Evolutionary conservation across 1,140 invertebrate genomes (phyloP), one percentile per base, ranked within the genome.

Genomic region (Bombus waltoni): DNA sequence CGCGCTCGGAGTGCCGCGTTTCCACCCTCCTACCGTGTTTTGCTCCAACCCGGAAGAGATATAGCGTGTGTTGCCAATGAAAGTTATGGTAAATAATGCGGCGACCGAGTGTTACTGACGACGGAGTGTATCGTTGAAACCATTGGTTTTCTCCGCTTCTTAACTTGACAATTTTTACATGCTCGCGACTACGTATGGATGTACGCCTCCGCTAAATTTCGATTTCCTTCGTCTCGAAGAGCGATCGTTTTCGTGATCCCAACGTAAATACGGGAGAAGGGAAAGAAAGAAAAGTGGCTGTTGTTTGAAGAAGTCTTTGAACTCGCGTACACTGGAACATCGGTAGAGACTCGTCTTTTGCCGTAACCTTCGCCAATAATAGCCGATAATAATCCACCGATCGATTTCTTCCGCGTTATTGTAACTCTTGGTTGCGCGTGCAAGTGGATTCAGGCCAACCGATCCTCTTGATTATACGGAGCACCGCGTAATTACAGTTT

Each of bases 21-120:
- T 22, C 15, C 59, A 42, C 15, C 75, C 32, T 53, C 42, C 76
- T 18, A 35, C 35, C 35, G 53, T 76, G 76, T 75, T 84, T 84
- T 66, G 68, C 83, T 32, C 2, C 44, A 25, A 10, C 15, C 25
- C 9, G 53, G 40, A 53, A 80, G 68, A 85, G 71, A 80, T 85
- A 85, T 35, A 62, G 76, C 66, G 9, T n/a, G 44, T 40, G 68
- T 80, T 79, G 83, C 77, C 83, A 72, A 80, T 80, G 83, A 85
- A 85, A 80, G 76, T 85, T 85, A 85, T 71, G 44, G 77, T 80
- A 85, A 80, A 80, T 85, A 85, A 85, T 47, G 83, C 76, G 62
- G n/a, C 22, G 10, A 70, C 44, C 68, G 47, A 65, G 80, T 65
- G 70, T 28, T 74, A 65, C 80, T 11, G 71, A 79, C 47, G n/a